These are phyloP conservation scores for Cheilinus undulatus DNA, from an alignment of 2,113 vertebrate genomes.

Conservation along the genomic window DNA sequence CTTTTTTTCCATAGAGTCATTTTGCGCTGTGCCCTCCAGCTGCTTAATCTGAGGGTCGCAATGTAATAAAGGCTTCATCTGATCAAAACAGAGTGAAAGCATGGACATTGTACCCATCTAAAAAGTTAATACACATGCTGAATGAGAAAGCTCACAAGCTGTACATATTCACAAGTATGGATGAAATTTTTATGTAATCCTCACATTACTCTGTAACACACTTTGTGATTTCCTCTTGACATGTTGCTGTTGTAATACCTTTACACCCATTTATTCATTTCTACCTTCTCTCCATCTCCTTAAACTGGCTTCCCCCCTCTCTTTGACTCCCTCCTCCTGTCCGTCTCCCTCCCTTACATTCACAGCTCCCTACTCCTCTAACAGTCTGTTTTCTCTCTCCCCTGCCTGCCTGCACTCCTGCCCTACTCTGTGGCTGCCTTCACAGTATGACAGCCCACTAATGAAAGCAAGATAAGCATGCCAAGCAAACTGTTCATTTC, in stretches of 20 bases:
- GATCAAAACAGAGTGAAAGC: too few species aligned
- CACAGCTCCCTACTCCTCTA: slow-evolving; percentile 53
- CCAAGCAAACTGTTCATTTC: slow-evolving; percentile 79
- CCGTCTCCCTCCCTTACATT: slow-evolving; percentile 48
- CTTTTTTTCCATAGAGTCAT: too few species aligned
- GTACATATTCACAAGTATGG: slow-evolving; percentile 22
- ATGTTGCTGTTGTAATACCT: slow-evolving; percentile 21
- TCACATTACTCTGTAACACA: slow-evolving; percentile 11
- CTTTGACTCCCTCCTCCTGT: slow-evolving; percentile 12
- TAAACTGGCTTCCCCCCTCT: slow-evolving; percentile 25
- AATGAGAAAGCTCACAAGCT: background rate
- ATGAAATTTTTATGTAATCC: slow-evolving; percentile 11
- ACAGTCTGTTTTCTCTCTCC: slow-evolving; percentile 50
- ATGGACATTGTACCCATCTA: too few species aligned
- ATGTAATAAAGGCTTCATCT: too few species aligned
- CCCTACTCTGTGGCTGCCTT: slow-evolving; percentile 64
- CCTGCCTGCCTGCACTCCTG: slow-evolving; percentile 47
- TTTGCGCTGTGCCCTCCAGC: too few species aligned
- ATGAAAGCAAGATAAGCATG: slow-evolving; percentile 82
- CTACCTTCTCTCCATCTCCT: slow-evolving; percentile 18
- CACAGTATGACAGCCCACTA: slow-evolving; percentile 72
- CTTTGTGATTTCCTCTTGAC: slow-evolving; percentile 19
- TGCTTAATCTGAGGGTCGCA: too few species aligned
- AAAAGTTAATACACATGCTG: too few species aligned
- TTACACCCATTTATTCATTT: background rate